Evolutionary conservation across 1,140 invertebrate genomes (phyloP).

Genomic region (Diuraphis noxia): DNA sequence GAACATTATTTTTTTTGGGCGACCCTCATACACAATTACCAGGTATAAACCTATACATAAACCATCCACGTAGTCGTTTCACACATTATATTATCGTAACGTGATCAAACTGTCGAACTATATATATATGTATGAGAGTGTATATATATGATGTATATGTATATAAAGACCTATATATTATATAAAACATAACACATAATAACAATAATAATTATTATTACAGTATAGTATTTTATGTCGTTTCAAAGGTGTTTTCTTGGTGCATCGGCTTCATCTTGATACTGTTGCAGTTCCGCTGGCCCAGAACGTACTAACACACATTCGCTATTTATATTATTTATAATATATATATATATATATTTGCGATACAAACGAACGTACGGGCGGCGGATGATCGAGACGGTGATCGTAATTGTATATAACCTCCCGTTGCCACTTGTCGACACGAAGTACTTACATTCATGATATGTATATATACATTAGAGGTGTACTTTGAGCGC

Average conservation of each 20-base stretch:
- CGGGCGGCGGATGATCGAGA: background rate
- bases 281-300: conserved; percentile 46
- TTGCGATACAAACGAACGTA: background rate
- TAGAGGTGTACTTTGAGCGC: background rate
- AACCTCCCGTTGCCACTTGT: background rate
- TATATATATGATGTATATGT: too few relatives aligned
- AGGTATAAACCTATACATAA: background rate
- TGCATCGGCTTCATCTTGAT: conserved; percentile 40
- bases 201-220: background rate
- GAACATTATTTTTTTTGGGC: too few relatives aligned
- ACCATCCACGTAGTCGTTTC: background rate
- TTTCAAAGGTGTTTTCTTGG: conserved; percentile 41
- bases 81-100: background rate
- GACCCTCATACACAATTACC: too few relatives aligned
- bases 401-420: background rate
- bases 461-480: background rate
- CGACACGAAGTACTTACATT: background rate
- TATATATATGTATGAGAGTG: too few relatives aligned
- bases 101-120: background rate
- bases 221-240: background rate
- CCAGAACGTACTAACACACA: conserved; percentile 41
- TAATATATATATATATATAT: background rate
- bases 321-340: background rate
- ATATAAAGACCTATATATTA: background rate
- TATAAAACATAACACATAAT: background rate